Evolutionary conservation across 2,113 vertebrate genomes (phyloP).

Genomic region (Lepidiolamprologus cunningtoni): DNA sequence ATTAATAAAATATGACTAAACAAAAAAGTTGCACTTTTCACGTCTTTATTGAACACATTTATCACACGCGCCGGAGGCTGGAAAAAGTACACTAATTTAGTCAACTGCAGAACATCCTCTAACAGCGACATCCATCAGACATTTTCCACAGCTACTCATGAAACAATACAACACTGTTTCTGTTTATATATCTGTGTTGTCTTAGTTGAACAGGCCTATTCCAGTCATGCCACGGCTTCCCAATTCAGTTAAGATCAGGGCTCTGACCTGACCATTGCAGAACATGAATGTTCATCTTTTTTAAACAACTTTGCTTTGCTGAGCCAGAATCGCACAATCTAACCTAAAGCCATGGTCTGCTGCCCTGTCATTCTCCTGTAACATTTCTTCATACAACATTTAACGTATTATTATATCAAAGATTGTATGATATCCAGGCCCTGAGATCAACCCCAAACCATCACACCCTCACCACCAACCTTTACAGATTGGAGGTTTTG

Average conservation of each 20-base stretch:
- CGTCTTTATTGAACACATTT: neutral
- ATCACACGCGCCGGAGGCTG: neutral
- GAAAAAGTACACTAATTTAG: neutral
- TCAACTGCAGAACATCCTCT: neutral
- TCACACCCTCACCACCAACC: neutral
- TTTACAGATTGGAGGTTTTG: neutral
- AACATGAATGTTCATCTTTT: neutral
- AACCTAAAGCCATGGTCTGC: neutral
- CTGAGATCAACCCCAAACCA: neutral
- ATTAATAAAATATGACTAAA: neutral
- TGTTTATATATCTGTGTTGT: neutral
- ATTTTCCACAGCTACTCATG: neutral
- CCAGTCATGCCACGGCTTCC: neutral
- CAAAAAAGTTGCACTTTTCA: neutral
- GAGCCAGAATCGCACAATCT: neutral
- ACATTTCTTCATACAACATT: neutral
- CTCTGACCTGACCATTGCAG: neutral
- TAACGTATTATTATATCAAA: neutral
- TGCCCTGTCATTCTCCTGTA: neutral
- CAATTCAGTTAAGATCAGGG: neutral
- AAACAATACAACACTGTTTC: neutral
- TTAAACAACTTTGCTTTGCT: neutral
- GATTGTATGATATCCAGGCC: neutral
- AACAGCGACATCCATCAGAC: neutral
- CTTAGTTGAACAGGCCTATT: neutral